A percentile compares a stretch with the other conserved stretches of the same genome.
These are phyloP conservation scores for Tympanoctomys barrerae DNA, from an alignment of 2,797 vertebrate species.

Conservation along the genomic window DNA sequence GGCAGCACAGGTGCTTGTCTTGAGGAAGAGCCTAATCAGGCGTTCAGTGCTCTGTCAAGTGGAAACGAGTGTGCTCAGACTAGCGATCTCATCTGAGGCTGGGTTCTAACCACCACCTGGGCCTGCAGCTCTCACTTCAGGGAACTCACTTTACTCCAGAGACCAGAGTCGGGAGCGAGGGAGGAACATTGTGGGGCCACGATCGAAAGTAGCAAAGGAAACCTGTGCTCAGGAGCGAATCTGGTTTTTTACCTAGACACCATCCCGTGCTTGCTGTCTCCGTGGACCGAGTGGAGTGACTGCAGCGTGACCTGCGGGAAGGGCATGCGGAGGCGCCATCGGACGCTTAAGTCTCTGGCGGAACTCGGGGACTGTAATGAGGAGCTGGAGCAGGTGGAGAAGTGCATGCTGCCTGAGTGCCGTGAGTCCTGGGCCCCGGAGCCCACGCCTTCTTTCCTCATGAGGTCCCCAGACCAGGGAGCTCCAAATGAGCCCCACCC, in stretches of 20 bases:
- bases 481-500: neutral
- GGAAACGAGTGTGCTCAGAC: neutral
- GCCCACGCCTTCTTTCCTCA: neutral
- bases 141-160: neutral
- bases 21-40: neutral
- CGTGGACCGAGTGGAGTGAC: slow-evolving; percentile 99
- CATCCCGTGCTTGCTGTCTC: slow-evolving; percentile 97
- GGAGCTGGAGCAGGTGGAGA: slow-evolving; percentile 98
- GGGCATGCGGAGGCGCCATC: slow-evolving; percentile 93
- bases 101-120: neutral
- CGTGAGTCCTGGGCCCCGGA: slow-evolving; percentile 90
- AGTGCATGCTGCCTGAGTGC: slow-evolving; percentile 99
- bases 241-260: slow-evolving; percentile 91
- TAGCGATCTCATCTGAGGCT: neutral
- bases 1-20: neutral
- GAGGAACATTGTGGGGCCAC: neutral
- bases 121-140: neutral
- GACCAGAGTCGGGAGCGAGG: neutral
- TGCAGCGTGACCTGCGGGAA: slow-evolving; percentile 98
- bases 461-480: neutral
- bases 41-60: neutral
- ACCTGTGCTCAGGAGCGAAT: neutral
- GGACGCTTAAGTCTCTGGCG: slow-evolving; percentile 96
- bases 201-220: neutral
- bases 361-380: slow-evolving; percentile 98